Percentiles rank a stretch among this genome's conserved stretches.
phyloP scores from a whole-genome alignment of 2,888 invertebrate genomes.

The Crepidodera aurea region DNA sequence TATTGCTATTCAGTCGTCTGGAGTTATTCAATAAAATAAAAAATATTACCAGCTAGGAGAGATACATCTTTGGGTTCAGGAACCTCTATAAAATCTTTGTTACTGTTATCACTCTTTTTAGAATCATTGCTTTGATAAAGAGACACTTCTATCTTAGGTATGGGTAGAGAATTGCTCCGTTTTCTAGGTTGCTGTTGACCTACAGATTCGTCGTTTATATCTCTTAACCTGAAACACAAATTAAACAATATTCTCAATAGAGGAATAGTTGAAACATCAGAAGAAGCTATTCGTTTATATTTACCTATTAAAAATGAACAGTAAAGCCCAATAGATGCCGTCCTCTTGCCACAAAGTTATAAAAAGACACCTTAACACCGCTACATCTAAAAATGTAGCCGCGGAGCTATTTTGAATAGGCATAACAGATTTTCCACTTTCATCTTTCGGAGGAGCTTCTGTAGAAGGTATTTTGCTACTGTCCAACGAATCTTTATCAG shows the following conservation, averaged over 20 bases:
- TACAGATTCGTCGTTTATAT: constrained; percentile 85
- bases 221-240: constrained; percentile 76
- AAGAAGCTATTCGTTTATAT: too few relatives aligned
- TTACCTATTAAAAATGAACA: constrained; percentile 88
- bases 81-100: constrained; percentile 80
- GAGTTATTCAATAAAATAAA: not conserved
- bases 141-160: constrained; percentile 91
- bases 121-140: constrained; percentile 80
- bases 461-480: constrained; percentile 61
- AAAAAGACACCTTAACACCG: constrained; percentile 93
- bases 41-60: constrained; percentile 65
- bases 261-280: too few relatives aligned
- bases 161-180: constrained; percentile 91
- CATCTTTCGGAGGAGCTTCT: constrained; percentile 43
- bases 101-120: constrained; percentile 67
- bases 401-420: constrained; percentile 70
- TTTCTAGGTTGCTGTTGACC: constrained; percentile 82
- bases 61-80: constrained; percentile 77
- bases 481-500: constrained; percentile 81
- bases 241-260: too few relatives aligned
- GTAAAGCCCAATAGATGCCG: constrained; percentile 96
- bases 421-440: constrained; percentile 19
- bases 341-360: constrained; percentile 98
- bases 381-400: constrained; percentile 96
- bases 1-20: too few relatives aligned